A percentile compares a stretch with the other conserved stretches of the same genome.
phyloP scores from a whole-genome alignment of 1,140 invertebrate species.

The Odontomachus brunneus region DNA sequence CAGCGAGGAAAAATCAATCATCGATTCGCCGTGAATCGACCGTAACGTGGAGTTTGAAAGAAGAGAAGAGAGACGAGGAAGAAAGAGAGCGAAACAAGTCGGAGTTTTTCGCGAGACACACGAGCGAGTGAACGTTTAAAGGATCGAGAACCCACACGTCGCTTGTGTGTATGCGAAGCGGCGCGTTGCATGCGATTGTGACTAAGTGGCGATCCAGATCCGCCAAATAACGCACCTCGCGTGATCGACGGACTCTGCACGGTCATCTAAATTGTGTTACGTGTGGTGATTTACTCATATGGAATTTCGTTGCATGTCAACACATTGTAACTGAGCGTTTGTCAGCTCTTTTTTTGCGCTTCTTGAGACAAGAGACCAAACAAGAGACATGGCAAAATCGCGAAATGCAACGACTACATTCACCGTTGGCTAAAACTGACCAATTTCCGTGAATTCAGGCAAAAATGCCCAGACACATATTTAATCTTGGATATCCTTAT shows the following conservation, averaged over 20 bases:
- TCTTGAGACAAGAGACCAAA: too few species aligned
- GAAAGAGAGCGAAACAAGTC: too few species aligned
- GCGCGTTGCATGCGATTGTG: conserved; percentile 3
- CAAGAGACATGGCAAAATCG: too few species aligned
- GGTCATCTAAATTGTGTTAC: conserved; percentile 17
- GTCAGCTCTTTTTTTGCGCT: too few species aligned
- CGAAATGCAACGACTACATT: too few species aligned
- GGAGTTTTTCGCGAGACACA: background rate
- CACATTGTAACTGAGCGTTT: background rate
- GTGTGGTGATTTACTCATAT: conserved; percentile 27
- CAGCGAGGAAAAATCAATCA: background rate
- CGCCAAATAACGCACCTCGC: background rate
- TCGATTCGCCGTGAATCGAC: background rate
- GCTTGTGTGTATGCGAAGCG: background rate
- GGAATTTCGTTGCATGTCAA: background rate
- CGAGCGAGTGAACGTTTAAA: background rate
- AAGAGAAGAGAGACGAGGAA: background rate
- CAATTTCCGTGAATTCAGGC: too few species aligned
- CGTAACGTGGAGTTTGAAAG: background rate
- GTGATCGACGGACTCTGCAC: conserved; percentile 31
- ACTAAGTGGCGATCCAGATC: conserved; percentile 17
- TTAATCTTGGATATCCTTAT: too few species aligned
- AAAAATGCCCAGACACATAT: too few species aligned
- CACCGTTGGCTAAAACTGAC: too few species aligned
- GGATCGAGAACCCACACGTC: background rate